Percentiles rank a stretch among this genome's conserved stretches.
Conservation (phyloP, 2,888 invertebrate species). For the Baronia brevicornis region DNA sequence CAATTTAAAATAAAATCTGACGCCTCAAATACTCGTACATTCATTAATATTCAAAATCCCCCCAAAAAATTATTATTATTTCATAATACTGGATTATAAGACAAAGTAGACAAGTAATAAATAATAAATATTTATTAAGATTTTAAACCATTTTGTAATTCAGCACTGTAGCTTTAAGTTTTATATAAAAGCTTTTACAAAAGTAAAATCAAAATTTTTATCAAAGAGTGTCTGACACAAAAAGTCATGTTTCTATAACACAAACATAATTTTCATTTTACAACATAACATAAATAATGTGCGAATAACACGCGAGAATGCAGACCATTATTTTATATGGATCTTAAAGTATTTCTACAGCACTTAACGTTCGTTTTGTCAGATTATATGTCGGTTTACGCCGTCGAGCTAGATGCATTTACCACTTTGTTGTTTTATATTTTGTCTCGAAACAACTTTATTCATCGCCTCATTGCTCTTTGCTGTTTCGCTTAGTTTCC, state of each 20-base stretch:
- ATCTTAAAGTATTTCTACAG: slow-evolving; percentile 52
- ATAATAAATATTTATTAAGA: no score
- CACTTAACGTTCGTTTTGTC: slow-evolving; percentile 54
- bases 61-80: no score
- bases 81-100: no score
- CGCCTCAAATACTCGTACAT: no score
- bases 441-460: slow-evolving; percentile 65
- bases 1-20: no score
- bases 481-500: slow-evolving; percentile 66
- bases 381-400: slow-evolving; percentile 65
- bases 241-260: slow-evolving; percentile 31
- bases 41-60: no score
- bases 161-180: no score
- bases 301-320: slow-evolving; percentile 44
- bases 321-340: slow-evolving; percentile 62
- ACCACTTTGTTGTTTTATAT: slow-evolving; percentile 75
- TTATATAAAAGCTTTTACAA: no score
- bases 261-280: no score
- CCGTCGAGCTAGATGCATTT: slow-evolving; percentile 59
- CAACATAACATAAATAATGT: slow-evolving; percentile 34
- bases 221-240: slow-evolving; percentile 7
- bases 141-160: no score
- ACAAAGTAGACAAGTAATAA: no score
- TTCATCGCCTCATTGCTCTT: slow-evolving; percentile 71
- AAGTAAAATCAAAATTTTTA: slow-evolving; percentile 8